Base-by-base conservation (phyloP, 2,113 vertebrate species). In the Taxidea taxus region DNA sequence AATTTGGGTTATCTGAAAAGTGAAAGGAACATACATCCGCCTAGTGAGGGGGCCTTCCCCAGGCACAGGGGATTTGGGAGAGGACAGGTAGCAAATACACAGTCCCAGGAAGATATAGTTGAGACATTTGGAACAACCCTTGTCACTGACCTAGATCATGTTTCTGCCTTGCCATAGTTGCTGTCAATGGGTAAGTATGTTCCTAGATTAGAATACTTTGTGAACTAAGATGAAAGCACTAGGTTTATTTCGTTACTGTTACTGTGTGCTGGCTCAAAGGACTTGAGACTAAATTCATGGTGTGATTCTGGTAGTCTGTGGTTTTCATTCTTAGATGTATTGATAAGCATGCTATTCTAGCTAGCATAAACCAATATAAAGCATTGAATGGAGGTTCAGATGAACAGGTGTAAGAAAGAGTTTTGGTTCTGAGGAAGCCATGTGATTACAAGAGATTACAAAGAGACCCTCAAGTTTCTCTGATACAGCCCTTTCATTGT, bases 201-300 rank as follows among this genome's bases (percentile, higher is more conserved):
- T 86, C n/a, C 0, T 29, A 27, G 31, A 66, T 64, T 34, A 37
- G 37, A 62, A 68, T 25, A 54, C 16, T 78, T 49, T 78, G 42
- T 49, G 85, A 78, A 74, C 27, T 15, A 66, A 78, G 49, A 34
- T 81, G 54, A 60, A 87, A 42, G 72, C 44, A 44, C n/a, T 27
- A 25, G 74, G 16, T 42, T 80, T 64, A n/a, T 84, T 86, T 89
- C 81, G 20, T 94, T 90, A 44, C 7, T 44, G 56, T 90, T 81
- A 16, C 47, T 62, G 0, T 77, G 14, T 81, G 5, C 88, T 84
- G 68, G 42, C 20, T 72, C 85, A 77, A 96, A 82, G 64, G 23
- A 49, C 64, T 93, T 78, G 56, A 94, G 62, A 75, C 54, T 74
- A 83, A 91, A 72, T 70, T 91, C 27, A 31, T 37, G 39, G 31